These are phyloP conservation scores for Clarias pachynema DNA, from an alignment of 2,797 vertebrate species.

Conservation along the genomic window DNA sequence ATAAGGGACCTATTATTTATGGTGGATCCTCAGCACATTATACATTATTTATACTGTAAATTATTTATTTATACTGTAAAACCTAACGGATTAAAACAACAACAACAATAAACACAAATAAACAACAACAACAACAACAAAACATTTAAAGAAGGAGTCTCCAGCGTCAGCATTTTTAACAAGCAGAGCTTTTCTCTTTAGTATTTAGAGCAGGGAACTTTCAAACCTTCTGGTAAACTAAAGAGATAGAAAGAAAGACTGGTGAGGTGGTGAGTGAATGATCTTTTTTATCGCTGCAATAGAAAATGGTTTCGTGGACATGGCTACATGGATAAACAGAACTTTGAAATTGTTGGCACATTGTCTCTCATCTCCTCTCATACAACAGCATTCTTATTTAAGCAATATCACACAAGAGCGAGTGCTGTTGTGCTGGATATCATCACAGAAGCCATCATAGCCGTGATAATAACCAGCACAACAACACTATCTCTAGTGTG, in stretches of 20 bases:
- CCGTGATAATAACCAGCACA: no score
- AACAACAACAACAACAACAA: background rate
- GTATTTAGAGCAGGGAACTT: background rate
- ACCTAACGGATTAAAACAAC: background rate
- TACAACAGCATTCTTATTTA: no score
- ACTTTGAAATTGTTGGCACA: background rate
- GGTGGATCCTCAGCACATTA: background rate
- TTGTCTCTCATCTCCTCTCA: no score
- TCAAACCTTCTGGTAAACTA: background rate
- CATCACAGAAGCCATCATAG: no score
- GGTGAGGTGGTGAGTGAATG: background rate
- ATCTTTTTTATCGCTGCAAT: background rate
- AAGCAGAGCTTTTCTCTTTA: no score
- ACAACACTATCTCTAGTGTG: no score
- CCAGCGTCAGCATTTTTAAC: background rate
- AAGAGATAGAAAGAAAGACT: background rate
- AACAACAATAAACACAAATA: no score
- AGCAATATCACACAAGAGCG: no score
- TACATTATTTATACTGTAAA: no score
- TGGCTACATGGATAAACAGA: background rate
- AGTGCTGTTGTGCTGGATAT: no score
- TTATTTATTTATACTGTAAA: background rate
- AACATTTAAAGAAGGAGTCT: background rate
- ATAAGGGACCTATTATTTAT: background rate
- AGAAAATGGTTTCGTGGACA: background rate